Evolutionary conservation across 2,113 vertebrate species (phyloP).

Genomic region (Vireo altiloquus): DNA sequence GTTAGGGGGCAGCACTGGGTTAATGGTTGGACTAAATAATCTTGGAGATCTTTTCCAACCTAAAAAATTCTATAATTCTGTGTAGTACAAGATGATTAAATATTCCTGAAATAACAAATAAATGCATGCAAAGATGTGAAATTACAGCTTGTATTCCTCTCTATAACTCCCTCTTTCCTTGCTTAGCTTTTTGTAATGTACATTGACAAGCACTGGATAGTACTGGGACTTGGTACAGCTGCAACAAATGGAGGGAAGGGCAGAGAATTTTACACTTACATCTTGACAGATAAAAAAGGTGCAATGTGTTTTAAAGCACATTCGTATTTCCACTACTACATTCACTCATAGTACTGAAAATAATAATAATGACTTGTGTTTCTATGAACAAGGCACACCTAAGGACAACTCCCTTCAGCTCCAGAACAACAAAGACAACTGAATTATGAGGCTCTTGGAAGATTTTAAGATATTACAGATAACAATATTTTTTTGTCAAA

Average conservation of each 20-base stretch:
- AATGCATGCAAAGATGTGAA: background rate
- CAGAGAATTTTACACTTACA: background rate
- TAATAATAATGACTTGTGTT: background rate
- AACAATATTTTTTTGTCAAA: background rate
- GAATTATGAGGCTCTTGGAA: background rate
- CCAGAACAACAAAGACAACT: background rate
- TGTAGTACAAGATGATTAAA: background rate
- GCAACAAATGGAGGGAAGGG: background rate
- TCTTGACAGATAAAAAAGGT: background rate
- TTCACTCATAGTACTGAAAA: background rate
- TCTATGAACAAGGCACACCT: background rate
- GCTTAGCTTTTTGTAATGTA: background rate
- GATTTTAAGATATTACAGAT: background rate
- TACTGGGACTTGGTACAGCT: background rate
- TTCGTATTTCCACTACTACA: background rate
- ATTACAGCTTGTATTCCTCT: background rate
- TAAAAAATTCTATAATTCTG: background rate
- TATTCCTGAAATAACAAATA: background rate
- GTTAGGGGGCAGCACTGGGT: rapidly evolving
- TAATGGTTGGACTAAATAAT: background rate
- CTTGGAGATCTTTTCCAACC: background rate
- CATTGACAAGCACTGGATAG: background rate
- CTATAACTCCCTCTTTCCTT: background rate
- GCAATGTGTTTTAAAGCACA: background rate
- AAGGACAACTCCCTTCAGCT: background rate